A percentile compares a stretch with the other conserved stretches of the same genome.
These are phyloP conservation scores for Drosophila quasianomalipes DNA, from an alignment of 2,888 invertebrate species.

Conservation along the genomic window DNA sequence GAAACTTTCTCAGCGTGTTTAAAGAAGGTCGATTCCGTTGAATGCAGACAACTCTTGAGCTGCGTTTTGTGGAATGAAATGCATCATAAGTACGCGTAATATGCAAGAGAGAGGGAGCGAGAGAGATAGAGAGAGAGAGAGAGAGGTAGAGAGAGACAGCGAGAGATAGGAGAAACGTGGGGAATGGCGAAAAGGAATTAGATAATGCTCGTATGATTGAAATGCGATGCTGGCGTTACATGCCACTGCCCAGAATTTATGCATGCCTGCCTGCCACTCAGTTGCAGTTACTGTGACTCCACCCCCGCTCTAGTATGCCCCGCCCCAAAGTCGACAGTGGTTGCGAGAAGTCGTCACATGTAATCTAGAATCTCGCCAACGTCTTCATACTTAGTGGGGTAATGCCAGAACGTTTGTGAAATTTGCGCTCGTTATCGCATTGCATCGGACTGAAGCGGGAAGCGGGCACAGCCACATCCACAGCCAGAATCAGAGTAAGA, in stretches of 20 bases:
- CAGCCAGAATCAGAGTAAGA: conserved; percentile 1
- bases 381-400: conserved; percentile 77
- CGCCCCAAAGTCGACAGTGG: conserved; percentile 26
- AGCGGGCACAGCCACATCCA: neutral
- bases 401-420: conserved; percentile 73
- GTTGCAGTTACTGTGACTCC: conserved; percentile 29
- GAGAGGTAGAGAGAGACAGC: neutral
- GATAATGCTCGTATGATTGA: conserved; percentile 74
- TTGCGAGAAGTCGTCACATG: conserved; percentile 67
- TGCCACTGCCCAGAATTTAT: conserved; percentile 75
- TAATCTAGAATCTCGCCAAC: conserved; percentile 78
- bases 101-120: conserved; percentile 18
- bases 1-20: conserved; percentile 69
- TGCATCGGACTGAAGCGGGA: conserved; percentile 51
- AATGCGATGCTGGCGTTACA: conserved; percentile 78
- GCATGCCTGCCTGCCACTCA: conserved; percentile 61
- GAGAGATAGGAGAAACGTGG: neutral
- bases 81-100: conserved; percentile 37
- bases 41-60: conserved; percentile 49
- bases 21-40: conserved; percentile 70
- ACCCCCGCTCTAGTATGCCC: neutral
- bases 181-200: conserved; percentile 58
- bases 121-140: neutral
- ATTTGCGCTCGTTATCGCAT: conserved; percentile 80
- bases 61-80: conserved; percentile 48